These are phyloP conservation scores for Sceloporus undulatus DNA, from an alignment of 2,113 vertebrate species.

Conservation along the genomic window DNA sequence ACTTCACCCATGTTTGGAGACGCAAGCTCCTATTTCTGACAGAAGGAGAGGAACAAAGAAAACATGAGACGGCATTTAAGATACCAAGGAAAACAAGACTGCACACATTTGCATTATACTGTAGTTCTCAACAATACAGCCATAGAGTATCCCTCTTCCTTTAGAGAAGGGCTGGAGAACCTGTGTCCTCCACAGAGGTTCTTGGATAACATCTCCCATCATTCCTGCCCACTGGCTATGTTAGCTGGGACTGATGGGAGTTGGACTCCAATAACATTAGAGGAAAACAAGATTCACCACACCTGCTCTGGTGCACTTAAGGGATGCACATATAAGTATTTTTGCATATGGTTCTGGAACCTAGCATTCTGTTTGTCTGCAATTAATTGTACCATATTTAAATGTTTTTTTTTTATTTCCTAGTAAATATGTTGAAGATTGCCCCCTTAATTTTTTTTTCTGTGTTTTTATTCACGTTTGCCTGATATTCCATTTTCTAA, in stretches of 20 bases:
- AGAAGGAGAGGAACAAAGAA: conserved; percentile 52
- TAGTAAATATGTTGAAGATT: not conserved
- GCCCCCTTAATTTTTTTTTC: not conserved
- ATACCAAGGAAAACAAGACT: not conserved
- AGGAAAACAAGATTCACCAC: not conserved
- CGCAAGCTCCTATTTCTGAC: conserved; percentile 67
- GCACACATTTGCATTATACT: not conserved
- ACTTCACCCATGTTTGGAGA: conserved; percentile 88
- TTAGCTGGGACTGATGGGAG: not conserved
- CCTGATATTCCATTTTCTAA: not conserved
- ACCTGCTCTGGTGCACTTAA: not conserved
- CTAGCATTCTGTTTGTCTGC: not conserved
- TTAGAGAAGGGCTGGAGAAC: not conserved
- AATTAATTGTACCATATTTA: no score
- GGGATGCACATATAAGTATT: not conserved
- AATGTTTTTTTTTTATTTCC: no score
- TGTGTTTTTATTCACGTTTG: not conserved
- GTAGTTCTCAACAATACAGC: not conserved
- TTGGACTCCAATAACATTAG: not conserved
- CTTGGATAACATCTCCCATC: not conserved
- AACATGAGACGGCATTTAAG: conserved; percentile 22
- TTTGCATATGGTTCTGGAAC: not conserved
- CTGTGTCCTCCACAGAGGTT: not conserved
- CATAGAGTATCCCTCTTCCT: not conserved
- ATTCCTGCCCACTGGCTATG: not conserved